Evolutionary conservation across 2,888 invertebrate genomes (phyloP), one percentile per base, ranked within the genome.

Genomic region (Cryptophagus acutangulus): DNA sequence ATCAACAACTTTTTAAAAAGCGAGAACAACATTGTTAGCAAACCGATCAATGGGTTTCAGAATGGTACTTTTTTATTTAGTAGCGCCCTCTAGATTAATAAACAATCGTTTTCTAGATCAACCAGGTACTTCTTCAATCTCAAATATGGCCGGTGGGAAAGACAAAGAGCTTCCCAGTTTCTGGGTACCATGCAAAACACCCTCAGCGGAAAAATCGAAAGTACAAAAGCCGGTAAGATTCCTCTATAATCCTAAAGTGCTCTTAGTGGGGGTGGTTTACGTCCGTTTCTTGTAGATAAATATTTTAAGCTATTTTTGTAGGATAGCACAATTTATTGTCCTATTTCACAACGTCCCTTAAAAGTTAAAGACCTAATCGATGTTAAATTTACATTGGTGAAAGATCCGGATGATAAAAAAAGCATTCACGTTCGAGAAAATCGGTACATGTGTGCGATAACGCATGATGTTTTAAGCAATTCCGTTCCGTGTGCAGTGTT

Each of bases 361-460:
- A 91, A 87, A 70, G 76, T 88, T 58, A 97, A 96, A 63, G 94
- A 97, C 69, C 74, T 99, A 20, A 84, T 96, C 54, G 80, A 87
- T 54, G 84, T 99, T 0, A 90, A 92, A 62, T 99, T 99, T 74
- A 95, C 91, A 0, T 73, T 84, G 44, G 84, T 94, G 0, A 87
- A 87, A 46, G 93, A 92, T 68, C 86, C 89, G 0, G 86, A 87
- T 63, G 86, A 85, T 51, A 90, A 87, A 55, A 85, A 85, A 55
- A 85, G 92, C 1, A 71, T 94, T 17, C 91, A 95, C 51, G 79
- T 85, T 0, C 92, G 89, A 67, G 84, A 89, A 65, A 90, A 88
- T 50, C 78, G 97, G 54, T 99, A 94, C 65, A 94, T 95, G 84
- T 99, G 99, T 67, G 91, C 97, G 1, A 86, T 99, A 0, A 97